Base-by-base conservation (phyloP, 2,888 invertebrate species). In the Metallyticus violacea region DNA sequence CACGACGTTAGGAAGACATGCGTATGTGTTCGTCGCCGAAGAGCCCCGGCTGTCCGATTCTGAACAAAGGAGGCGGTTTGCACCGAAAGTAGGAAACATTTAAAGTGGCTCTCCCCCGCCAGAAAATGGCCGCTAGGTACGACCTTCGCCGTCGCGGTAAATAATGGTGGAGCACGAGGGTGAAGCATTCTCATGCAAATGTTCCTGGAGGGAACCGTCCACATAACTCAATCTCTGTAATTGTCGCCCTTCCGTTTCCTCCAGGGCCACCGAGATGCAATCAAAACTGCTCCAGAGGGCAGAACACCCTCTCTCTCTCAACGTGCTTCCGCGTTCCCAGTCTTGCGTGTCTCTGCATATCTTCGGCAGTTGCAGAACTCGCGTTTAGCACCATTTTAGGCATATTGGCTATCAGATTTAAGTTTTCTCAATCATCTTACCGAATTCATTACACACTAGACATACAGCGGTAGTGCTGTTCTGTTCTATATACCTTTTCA, bases 201-300 rank as follows among this genome's bases (percentile, higher is more conserved):
- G 28, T 22, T 81, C 80, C 30, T 85, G 80, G 30, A 25, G 40
- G 30, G n/a, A n/a, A 62, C 77, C 77, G 83, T 22, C 76, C 79
- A 79, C 85, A 85, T 85, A 85, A 85, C 81, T 85, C 85, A 85
- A 79, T 81, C 27, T 62, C 80, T 77, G 26, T 85, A 85, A 85
- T 85, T 85, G 80, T 81, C 85, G 85, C 80, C 76, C 77, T 85
- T 85, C 85, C 85, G 80, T 26, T 85, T 85, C 85, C 85, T 77
- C 40, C 78, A 25, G n/a, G 77, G 77, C 77, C 27, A 62, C 40
- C 40, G 40, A 62, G 40, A 62, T 62, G 40, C 40, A 62, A 62
- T 62, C 40, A 62, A 62, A 62, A 62, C 40, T 62, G 40, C 40
- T 62, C 40, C 40, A 15, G 40, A 62, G 4, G 15, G 22, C 40